Evolutionary conservation across 2,113 vertebrate genomes (phyloP).

Genomic region (Callospermophilus lateralis): DNA sequence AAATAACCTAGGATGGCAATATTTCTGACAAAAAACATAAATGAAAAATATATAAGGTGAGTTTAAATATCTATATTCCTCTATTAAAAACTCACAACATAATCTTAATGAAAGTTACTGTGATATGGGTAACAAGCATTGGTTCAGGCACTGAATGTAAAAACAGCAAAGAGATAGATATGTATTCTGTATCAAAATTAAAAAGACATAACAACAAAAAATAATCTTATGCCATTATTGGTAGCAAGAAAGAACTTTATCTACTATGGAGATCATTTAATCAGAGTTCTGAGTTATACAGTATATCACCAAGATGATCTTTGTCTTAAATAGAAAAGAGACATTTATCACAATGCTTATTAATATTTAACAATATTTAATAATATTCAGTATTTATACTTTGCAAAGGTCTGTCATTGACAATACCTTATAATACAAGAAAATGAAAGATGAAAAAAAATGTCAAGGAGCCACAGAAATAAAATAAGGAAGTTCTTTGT

Average conservation of each 20-base stretch:
- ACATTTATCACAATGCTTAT: not conserved
- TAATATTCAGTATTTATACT: not conserved
- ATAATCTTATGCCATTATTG: not conserved
- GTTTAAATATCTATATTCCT: not conserved
- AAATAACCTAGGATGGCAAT: not conserved
- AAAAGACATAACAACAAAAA: slow-evolving; percentile 30
- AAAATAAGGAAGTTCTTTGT: not conserved
- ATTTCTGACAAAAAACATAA: not conserved
- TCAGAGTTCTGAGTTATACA: not conserved
- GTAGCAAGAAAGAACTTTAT: not conserved
- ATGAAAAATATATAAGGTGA: not conserved
- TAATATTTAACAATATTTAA: too few species aligned
- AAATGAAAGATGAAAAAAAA: not conserved
- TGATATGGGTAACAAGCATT: not conserved
- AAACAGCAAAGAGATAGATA: not conserved
- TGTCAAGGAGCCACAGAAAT: not conserved
- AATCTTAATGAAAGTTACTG: not conserved
- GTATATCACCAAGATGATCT: not conserved
- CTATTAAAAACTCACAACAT: not conserved
- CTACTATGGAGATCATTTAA: not conserved
- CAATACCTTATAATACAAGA: not conserved
- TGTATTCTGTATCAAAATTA: not conserved
- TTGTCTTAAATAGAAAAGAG: not conserved
- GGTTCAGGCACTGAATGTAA: not conserved
- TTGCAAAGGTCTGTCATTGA: not conserved